Evolutionary conservation across 2,888 invertebrate genomes (phyloP), one percentile per base, ranked within the genome.

Genomic region (Watsonalla binaria): DNA sequence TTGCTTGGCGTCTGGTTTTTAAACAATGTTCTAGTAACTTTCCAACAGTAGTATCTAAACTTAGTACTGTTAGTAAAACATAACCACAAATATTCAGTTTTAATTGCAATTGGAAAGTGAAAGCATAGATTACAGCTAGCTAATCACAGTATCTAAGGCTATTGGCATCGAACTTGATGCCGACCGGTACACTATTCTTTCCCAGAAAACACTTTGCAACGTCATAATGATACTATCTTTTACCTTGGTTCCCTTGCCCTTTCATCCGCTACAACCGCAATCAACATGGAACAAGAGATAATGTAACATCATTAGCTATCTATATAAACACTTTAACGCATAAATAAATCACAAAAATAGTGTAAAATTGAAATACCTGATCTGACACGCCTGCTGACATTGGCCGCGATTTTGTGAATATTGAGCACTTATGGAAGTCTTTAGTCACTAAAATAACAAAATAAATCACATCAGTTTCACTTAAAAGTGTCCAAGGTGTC

Each of bases 361-460:
- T 63, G 63, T 70, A 81, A 82, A 85, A 75, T 75, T 69, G 76
- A 88, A 85, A 91, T 95, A 95, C 95, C 95, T 95, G 95, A 93
- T 96, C 95, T 94, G 95, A 94, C 94, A 95, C 95, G 95, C 95
- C 95, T 95, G 96, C 94, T 95, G 95, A 96, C 96, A 96, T 96
- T 94, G 94, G 94, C 94, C 92, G 92, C 91, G 92, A 92, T 92
- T 92, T 92, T 88, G 78, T 65, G 76, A 81, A 78, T 90, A 88
- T 84, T 89, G 84, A 88, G 82, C 88, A 87, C 89, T 85, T 85
- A 76, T 76, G 66, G 72, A 83, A 82, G 86, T 88, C 84, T 84
- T 78, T 82, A 75, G 60, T 74, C 83, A 89, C 87, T 77, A 81
- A 72, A 83, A 81, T 78, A 80, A 72, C 76, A 78, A 79, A 80